Evolutionary conservation across 2,888 invertebrate genomes (phyloP), one percentile per base, ranked within the genome.

Genomic region (Cheilosia impressa): DNA sequence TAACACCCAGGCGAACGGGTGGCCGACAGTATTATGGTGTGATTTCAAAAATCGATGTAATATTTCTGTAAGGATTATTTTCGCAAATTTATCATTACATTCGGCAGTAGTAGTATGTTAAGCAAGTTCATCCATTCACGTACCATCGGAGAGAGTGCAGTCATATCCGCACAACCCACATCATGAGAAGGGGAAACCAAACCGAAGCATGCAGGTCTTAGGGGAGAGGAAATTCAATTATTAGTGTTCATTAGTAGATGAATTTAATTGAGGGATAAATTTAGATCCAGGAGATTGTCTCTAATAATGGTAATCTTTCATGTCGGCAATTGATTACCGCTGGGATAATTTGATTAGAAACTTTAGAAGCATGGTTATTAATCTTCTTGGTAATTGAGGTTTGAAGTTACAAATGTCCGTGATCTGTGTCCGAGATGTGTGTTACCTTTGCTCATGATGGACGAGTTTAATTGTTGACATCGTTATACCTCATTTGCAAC

Each of bases 181-280:
- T 15, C 10, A 65, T 22, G 10, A 31, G 31, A n/a, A 27, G 34
- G 38, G 38, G 41, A 13, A 45, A 43, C 43, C 13, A 22, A 19
- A 52, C 38, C 10, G 24, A 22, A 17, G 52, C 24, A 41, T 52
- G 52, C 55, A 52, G 45, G 66, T 73, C 53, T 66, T 34, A 15
- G 47, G n/a, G 31, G 34, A n/a, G 69, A 45, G 17, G 47, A 22
- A 75, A 76, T 62, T 81, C 71, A 85, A 81, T 81, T 77, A 81
- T 81, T 77, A 62, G 76, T 72, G 76, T 76, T 72, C 81, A 72
- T 76, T 81, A 66, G 80, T 50, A 80, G 76, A 63, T 66, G 73
- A 81, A 81, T 81, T 85, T 76, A 85, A 85, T 81, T 81, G 81
- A 19, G 27, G 81, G 66, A 77, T 77, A 68, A 66, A 76, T 84